Evolutionary conservation across 2,888 invertebrate genomes (phyloP).

Genomic region (Sinhomidia bicolor): DNA sequence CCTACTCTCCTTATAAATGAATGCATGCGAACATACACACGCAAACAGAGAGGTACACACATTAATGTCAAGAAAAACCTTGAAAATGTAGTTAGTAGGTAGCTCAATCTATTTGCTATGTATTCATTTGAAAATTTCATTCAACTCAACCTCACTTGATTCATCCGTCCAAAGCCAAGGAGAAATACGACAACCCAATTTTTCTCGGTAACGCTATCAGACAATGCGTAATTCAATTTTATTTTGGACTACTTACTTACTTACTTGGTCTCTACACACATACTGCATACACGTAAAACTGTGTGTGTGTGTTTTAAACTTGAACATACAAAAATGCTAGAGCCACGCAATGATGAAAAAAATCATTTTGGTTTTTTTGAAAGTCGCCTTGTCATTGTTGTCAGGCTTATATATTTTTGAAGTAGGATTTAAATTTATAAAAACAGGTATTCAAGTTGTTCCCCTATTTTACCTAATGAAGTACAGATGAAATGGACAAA

Average conservation of each 20-base stretch:
- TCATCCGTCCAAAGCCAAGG: neutral
- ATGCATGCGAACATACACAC: neutral
- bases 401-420: no score
- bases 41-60: neutral
- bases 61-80: neutral
- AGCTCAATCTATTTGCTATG: no score
- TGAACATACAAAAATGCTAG: neutral
- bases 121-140: constrained; percentile 2
- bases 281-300: no score
- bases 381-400: neutral
- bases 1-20: neutral
- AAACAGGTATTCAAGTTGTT: no score
- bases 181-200: no score
- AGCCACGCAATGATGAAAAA: neutral
- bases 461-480: no score
- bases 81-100: neutral
- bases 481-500: no score
- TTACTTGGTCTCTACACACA: no score
- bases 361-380: neutral
- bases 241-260: no score
- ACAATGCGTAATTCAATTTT: constrained; percentile 10
- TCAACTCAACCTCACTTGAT: neutral
- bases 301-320: no score
- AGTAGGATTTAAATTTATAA: no score
- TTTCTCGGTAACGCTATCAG: neutral